phyloP scores from a whole-genome alignment of 2,888 invertebrate species.

The Yponomeuta evonymella region DNA sequence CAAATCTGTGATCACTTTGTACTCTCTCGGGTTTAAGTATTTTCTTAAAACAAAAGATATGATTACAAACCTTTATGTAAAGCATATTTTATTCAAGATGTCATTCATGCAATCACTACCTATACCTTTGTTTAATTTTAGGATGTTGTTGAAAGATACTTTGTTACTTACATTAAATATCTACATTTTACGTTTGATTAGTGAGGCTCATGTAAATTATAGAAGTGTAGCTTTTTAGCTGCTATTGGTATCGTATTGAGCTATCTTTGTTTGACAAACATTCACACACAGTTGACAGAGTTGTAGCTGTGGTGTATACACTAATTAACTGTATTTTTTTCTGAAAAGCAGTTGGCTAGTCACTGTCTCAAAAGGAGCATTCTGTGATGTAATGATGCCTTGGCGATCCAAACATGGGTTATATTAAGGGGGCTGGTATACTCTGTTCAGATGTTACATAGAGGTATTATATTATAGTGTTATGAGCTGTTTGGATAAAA shows the following conservation, averaged over 20 bases:
- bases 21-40: conserved; percentile 72
- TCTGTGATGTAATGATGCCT: conserved; percentile 63
- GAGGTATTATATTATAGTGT: background rate
- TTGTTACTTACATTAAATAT: background rate
- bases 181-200: background rate
- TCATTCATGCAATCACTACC: conserved; percentile 32
- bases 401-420: conserved; percentile 51
- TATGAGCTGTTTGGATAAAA: background rate
- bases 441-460: conserved; percentile 32
- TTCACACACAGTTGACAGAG: background rate
- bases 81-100: conserved; percentile 31
- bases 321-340: background rate
- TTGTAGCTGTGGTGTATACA: background rate
- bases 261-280: background rate
- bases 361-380: conserved; percentile 43
- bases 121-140: conserved; percentile 8
- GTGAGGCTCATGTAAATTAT: background rate
- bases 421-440: conserved; percentile 44
- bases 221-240: background rate
- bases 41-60: conserved; percentile 56
- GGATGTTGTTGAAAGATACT: conserved; percentile 14
- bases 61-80: conserved; percentile 33
- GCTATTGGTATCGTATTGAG: background rate
- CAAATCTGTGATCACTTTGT: conserved; percentile 75
- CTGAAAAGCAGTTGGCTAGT: conserved; percentile 25